Conservation (phyloP, 2,113 vertebrate species). For the Dasypus novemcinctus region DNA sequence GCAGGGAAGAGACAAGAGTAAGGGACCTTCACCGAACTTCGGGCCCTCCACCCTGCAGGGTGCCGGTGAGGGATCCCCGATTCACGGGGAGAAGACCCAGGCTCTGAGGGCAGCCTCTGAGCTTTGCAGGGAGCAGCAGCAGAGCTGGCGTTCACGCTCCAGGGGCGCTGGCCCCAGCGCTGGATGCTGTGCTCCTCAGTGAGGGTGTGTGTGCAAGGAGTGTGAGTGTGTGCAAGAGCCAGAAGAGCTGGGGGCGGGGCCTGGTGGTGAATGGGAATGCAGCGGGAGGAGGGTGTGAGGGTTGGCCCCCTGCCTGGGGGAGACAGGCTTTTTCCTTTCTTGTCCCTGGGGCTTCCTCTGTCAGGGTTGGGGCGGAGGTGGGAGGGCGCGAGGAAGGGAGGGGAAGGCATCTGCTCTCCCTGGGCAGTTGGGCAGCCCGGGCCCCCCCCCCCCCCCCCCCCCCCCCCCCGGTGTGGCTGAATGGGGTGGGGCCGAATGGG, state of each 20-base stretch:
- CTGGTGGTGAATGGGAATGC: background rate
- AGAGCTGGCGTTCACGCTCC: background rate
- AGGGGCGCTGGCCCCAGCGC: background rate
- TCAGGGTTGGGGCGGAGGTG: background rate
- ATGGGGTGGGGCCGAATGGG: background rate
- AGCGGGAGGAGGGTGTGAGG: background rate
- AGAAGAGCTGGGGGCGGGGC: background rate
- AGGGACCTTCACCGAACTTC: background rate
- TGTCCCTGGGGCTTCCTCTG: slow-evolving; percentile 11
- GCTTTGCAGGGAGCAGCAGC: background rate
- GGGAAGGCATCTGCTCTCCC: slow-evolving; percentile 1
- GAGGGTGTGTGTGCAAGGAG: too few species aligned
- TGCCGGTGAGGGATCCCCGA: background rate
- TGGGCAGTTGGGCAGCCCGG: background rate
- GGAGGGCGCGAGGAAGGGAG: background rate
- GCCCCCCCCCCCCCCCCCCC: background rate
- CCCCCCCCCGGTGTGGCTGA: background rate
- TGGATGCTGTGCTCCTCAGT: background rate
- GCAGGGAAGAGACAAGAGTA: background rate
- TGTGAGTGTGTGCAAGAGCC: background rate
- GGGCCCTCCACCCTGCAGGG: background rate
- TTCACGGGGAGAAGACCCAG: background rate
- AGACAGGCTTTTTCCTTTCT: slow-evolving; percentile 50
- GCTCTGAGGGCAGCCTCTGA: background rate
- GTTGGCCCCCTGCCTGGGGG: slow-evolving; percentile 1